These are phyloP conservation scores for Drosophila fungiperda DNA, from an alignment of 2,888 invertebrate genomes.

Conservation along the genomic window DNA sequence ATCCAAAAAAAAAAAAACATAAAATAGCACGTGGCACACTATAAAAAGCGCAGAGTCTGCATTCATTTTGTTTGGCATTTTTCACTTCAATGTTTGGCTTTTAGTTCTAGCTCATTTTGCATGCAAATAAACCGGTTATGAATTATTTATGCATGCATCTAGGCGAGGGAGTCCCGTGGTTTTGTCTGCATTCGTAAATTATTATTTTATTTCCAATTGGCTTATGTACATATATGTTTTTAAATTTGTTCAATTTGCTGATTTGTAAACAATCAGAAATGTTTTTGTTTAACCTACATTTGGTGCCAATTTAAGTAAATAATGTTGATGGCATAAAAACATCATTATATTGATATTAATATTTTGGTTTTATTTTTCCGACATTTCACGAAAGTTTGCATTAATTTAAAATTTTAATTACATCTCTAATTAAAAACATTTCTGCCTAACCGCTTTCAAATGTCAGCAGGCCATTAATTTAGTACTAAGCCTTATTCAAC, in stretches of 20 bases:
- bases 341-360: slow-evolving; percentile 52
- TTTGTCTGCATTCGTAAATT: slow-evolving; percentile 57
- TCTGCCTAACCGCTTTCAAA: not conserved
- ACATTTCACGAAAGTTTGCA: not conserved
- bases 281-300: slow-evolving; percentile 10
- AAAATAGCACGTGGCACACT: slow-evolving; percentile 25
- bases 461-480: not conserved
- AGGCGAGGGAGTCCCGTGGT: slow-evolving; percentile 48
- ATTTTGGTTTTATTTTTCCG: slow-evolving; percentile 33
- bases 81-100: slow-evolving; percentile 44
- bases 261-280: slow-evolving; percentile 63
- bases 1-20: not conserved
- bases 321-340: slow-evolving; percentile 52
- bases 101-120: slow-evolving; percentile 72
- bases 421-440: not conserved
- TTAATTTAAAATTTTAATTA: not conserved
- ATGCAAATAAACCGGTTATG: slow-evolving; percentile 80
- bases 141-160: slow-evolving; percentile 75
- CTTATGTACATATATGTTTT: slow-evolving; percentile 41
- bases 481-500: not conserved
- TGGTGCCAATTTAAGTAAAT: slow-evolving; percentile 34
- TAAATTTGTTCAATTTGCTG: slow-evolving; percentile 65
- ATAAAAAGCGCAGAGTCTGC: slow-evolving; percentile 60
- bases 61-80: slow-evolving; percentile 70
- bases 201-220: slow-evolving; percentile 58